Evolutionary conservation across 2,888 invertebrate genomes (phyloP), one percentile per base, ranked within the genome.

Genomic region (Sinodicranocentrus sp.): DNA sequence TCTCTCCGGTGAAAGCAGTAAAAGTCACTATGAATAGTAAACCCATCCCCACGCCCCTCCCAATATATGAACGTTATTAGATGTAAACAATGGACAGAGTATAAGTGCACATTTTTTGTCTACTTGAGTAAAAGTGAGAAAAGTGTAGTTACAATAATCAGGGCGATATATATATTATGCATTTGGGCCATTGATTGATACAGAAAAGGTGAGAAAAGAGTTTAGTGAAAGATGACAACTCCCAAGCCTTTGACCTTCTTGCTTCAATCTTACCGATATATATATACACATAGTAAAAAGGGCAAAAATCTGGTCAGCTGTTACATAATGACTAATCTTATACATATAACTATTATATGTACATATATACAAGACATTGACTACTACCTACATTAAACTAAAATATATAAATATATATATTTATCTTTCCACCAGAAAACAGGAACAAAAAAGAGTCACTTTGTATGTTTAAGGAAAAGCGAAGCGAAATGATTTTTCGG

Each of bases 361-460:
- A 48, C n/a, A 48, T 48, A 48, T n/a, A 48, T 48, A 48, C 48
- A n/a, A 48, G 13, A 48, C 48, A 48, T 48, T 48, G 15, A 10
- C 2, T 10, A 48, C 15, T 48, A 15, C 48, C 15, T n/a, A 15
- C 33, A 33, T 33, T n/a, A 48, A 48, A 10, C 48, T 48, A 48
- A 48, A 48, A n/a, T 48, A 5, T 48, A n/a, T 48, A 48, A 10
- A 5, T 48, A 15, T 48, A 48, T 48, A 5, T 48, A 48, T 48
- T 10, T 13, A 57, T 57, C 57, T 21, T 25, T 57, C 57, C 57
- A 57, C 57, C 57, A 21, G 15, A 19, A 57, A 21, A n/a, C n/a
- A 17, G 25, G 15, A 57, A 57, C 21, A 19, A 8, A 25, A 21
- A 10, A 57, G 6, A 19, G 10, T 33, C 33, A 33, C 33, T 33